Base-by-base conservation (phyloP, 2,888 invertebrate genomes). In the Apodemia duryi region DNA sequence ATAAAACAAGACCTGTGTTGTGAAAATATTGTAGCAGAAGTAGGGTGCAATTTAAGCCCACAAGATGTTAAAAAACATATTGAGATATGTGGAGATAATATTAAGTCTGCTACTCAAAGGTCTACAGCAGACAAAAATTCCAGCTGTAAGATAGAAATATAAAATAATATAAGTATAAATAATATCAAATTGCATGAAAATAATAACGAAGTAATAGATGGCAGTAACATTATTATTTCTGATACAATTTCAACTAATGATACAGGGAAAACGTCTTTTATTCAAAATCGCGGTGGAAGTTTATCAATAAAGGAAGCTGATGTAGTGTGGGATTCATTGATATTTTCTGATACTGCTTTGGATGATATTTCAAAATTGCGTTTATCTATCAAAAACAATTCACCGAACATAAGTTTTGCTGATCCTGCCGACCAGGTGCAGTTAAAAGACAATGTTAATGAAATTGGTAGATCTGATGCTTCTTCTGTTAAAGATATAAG, bases 381-480 rank as follows among this genome's bases (percentile, higher is more conserved):
- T 6, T 74, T 73, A 32, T 75, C 80, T 5, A 77, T 77, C 41
- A 82, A 81, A 69, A 46, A 46, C 13, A 80, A 78, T 73, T 88
- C 89, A 46, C 89, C 90, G 2, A 85, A 88, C 68, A 79, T 88
- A 51, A 86, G 84, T 76, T 85, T 88, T 69, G 82, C 82, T 61
- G 84, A 85, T 63, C 68, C 69, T 61, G 81, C 82, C 9, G 46
- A 65, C 28, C 62, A 54, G 13, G 43, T 41, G 1, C 61, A 65
- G 11, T n/a, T 29, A 10, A 7, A 38, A 28, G 46, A n/a, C 51
- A 52, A 41, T n/a, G 51, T 66, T 79, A 77, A 71, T 69, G 72
- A 67, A 38, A 66, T 43, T 67, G 38, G 63, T 46, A 67, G 61
- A 71, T 73, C 74, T 43, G 80, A 81, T 73, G 71, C 69, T 63